A percentile compares a stretch with the other conserved stretches of the same genome.
Conservation (phyloP, 92 coral and sea anemone species). For the Actinostola sp. region DNA sequence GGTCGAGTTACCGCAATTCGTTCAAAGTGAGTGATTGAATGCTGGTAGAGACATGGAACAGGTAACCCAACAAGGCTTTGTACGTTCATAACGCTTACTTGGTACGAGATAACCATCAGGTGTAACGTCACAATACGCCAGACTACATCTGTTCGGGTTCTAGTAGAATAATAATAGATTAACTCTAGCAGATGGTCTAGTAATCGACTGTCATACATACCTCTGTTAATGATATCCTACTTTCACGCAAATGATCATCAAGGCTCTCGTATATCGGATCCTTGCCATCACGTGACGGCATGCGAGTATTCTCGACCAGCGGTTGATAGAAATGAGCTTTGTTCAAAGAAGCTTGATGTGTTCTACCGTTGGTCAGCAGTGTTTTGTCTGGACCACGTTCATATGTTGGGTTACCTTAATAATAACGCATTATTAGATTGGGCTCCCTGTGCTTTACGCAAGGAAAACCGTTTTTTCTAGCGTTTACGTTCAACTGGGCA, state of each 20-base stretch:
- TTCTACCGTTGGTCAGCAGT: conserved; percentile 2
- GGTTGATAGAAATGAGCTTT: conserved; percentile 35
- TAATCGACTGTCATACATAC: neutral
- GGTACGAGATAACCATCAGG: conserved; percentile 38
- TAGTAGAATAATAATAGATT: neutral
- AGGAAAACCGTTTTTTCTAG: too few species aligned
- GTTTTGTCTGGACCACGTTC: conserved; percentile 40
- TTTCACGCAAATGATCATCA: conserved; percentile 19
- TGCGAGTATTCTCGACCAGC: conserved; percentile 35
- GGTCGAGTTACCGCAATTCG: too few species aligned
- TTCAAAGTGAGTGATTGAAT: too few species aligned
- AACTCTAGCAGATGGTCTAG: neutral
- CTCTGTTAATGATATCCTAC: conserved; percentile 6
- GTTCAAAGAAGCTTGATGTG: conserved; percentile 13
- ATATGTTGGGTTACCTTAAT: conserved; percentile 27
- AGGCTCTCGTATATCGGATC: conserved; percentile 44
- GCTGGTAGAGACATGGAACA: neutral
- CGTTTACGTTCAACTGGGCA: too few species aligned
- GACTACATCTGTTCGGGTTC: conserved; percentile 37
- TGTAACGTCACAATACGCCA: conserved; percentile 42
- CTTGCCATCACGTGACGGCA: neutral
- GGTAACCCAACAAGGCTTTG: neutral
- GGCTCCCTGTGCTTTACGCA: too few species aligned
- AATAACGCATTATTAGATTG: neutral
- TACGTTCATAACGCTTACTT: neutral